phyloP scores from a whole-genome alignment of 2,113 vertebrate genomes.

The mouse (Mus musculus) region DNA sequence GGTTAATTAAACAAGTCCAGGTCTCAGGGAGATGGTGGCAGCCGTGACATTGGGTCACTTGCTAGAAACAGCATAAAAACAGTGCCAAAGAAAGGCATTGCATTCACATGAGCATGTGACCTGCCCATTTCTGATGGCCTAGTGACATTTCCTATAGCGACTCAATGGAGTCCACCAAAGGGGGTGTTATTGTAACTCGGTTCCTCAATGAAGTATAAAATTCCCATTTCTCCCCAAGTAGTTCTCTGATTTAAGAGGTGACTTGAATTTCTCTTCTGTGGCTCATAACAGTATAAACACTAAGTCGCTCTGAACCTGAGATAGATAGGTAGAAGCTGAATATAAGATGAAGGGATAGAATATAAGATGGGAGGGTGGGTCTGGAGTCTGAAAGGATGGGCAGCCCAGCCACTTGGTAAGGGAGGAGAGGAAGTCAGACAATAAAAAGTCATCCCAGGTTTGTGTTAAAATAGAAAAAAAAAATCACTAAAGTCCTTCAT shows the following conservation, averaged over 20 bases:
- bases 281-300: constrained; percentile 42
- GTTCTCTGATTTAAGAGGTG: constrained; percentile 66
- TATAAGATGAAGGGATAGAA: not conserved
- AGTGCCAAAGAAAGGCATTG: constrained; percentile 6
- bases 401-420: not conserved
- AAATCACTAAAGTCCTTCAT: constrained; percentile 77
- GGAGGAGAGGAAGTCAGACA: not conserved
- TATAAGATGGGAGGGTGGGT: not conserved
- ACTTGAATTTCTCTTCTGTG: constrained; percentile 68
- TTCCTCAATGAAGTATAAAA: constrained; percentile 69
- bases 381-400: not conserved
- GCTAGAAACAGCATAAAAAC: constrained; percentile 47
- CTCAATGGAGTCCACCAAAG: constrained; percentile 62
- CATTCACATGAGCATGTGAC: not conserved
- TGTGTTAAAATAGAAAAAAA: constrained; percentile 46
- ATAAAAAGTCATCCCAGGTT: constrained; percentile 35
- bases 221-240: constrained; percentile 60
- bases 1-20: constrained; percentile 64
- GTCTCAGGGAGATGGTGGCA: constrained; percentile 17
- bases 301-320: constrained; percentile 15
- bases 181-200: constrained; percentile 62
- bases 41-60: constrained; percentile 53
- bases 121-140: not conserved
- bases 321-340: not conserved
- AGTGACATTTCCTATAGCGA: constrained; percentile 51